Base-by-base conservation (phyloP, 1,140 invertebrate species). In the Drosophila erecta region DNA sequence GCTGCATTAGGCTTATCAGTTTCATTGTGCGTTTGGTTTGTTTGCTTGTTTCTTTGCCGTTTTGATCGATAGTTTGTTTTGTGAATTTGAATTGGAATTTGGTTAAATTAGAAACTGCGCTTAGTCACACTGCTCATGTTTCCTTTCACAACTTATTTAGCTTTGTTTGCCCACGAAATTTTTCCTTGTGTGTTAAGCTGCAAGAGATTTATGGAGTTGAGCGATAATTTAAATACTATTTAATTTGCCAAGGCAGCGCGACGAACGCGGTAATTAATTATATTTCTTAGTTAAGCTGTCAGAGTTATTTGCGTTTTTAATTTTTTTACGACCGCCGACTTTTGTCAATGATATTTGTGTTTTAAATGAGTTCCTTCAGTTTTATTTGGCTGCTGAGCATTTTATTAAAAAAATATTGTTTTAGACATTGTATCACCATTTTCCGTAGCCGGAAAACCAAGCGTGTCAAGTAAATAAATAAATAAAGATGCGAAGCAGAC, bases 401-500 rank as follows among this genome's bases (percentile, higher is more conserved):
- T 30, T 1, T 30, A 41, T 3, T 11, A 22, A 60, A 15, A 60
- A 37, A 10, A 37, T 44, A 15, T 30, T 54, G 5, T 53, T 20
- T 11, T 20, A 22, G 11, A 41, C 40, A n/a, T 46, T 46, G 11
- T 46, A 38, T 24, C 12, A 24, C 4, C 10, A 5, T 35, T 37
- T 46, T 53, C 47, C 22, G 17, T 40, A 10, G 15, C 47, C 47
- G 33, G 4, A 56, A 83, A 44, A 71, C 50, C 64, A 66, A 71
- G 24, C 37, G 53, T 67, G 53, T 30, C 72, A 74, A 56, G 69
- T 74, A 89, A 87, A 89, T 87, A 87, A 87, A 87, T 89, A 87
- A 87, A 87, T 87, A 87, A 87, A 87, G 62, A 89, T 60, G 79
- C 84, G 84, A 87, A 87, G 57, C 72, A 74, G 67, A 79, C 62